Evolutionary conservation across 1,140 invertebrate genomes (phyloP).

Genomic region (Leguminivora glycinivorella): DNA sequence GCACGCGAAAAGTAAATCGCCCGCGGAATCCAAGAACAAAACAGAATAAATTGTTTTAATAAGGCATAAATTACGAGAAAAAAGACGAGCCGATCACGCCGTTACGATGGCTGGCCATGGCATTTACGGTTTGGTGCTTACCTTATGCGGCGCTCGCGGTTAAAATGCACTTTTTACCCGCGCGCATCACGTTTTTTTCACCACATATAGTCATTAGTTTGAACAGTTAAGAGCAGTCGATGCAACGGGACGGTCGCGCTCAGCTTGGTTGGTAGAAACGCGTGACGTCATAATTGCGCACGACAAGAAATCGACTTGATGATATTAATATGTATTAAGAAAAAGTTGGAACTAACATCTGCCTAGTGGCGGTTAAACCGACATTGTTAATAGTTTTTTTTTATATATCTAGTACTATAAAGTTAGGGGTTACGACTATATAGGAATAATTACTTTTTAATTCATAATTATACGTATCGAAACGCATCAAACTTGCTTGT

Average conservation of each 20-base stretch:
- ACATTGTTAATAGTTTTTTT: not conserved
- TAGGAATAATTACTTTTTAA: too few relatives aligned
- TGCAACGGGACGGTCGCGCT: constrained; percentile 39
- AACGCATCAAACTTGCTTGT: too few relatives aligned
- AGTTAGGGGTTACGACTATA: too few relatives aligned
- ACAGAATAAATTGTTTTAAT: constrained; percentile 69
- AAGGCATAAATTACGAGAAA: constrained; percentile 52
- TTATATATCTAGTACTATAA: too few relatives aligned
- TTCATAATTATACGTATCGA: too few relatives aligned
- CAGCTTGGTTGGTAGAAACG: constrained; percentile 10
- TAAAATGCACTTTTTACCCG: constrained; percentile 59
- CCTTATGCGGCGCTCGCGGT: constrained; percentile 53
- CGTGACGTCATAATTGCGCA: constrained; percentile 23
- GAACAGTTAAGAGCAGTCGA: constrained; percentile 32
- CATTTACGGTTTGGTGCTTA: constrained; percentile 68
- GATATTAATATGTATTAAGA: not conserved
- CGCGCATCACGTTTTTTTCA: constrained; percentile 40
- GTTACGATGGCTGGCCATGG: constrained; percentile 71
- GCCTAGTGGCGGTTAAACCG: not conserved
- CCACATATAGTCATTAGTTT: constrained; percentile 36
- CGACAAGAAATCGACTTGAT: not conserved
- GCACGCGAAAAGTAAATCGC: constrained; percentile 56
- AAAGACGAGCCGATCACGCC: constrained; percentile 52
- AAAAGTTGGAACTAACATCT: not conserved
- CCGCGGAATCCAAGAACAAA: constrained; percentile 56